These are phyloP conservation scores for Cantharis flavilabris DNA, from an alignment of 2,888 invertebrate species.

Conservation along the genomic window DNA sequence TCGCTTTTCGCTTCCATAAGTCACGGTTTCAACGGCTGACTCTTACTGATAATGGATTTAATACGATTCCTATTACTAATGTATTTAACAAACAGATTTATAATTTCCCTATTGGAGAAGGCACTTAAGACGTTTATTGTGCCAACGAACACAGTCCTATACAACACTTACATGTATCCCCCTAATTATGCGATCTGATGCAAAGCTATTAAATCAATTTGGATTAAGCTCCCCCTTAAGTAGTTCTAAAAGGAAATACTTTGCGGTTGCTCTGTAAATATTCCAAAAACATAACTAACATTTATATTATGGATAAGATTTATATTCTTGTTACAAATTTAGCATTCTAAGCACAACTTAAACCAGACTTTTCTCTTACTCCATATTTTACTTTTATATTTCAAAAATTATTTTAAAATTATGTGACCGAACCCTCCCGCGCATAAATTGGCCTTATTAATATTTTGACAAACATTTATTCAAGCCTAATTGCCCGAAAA, in stretches of 20 bases:
- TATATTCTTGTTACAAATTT: not conserved
- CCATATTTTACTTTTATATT: not conserved
- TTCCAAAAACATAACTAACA: not conserved
- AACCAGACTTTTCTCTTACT: not conserved
- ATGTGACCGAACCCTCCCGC: not conserved
- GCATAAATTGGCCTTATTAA: not conserved
- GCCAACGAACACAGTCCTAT: not conserved
- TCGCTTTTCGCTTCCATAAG: conserved; percentile 27
- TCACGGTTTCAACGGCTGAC: conserved; percentile 28
- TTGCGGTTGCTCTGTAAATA: not conserved
- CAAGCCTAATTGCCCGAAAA: not conserved
- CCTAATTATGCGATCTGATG: not conserved
- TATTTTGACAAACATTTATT: not conserved
- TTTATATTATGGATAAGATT: not conserved
- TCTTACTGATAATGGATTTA: conserved; percentile 29
- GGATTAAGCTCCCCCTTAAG: not conserved
- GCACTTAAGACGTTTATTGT: conserved; percentile 4
- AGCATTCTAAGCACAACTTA: not conserved
- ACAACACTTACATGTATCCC: not conserved
- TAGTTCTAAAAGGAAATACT: not conserved
- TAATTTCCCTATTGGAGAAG: conserved; percentile 13
- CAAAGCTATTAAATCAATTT: not conserved
- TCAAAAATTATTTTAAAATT: not conserved
- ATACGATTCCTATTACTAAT: conserved; percentile 28
- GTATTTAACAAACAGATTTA: conserved; percentile 27